phyloP scores from a whole-genome alignment of 2,113 vertebrate genomes.

The Callocephalon fimbriatum region DNA sequence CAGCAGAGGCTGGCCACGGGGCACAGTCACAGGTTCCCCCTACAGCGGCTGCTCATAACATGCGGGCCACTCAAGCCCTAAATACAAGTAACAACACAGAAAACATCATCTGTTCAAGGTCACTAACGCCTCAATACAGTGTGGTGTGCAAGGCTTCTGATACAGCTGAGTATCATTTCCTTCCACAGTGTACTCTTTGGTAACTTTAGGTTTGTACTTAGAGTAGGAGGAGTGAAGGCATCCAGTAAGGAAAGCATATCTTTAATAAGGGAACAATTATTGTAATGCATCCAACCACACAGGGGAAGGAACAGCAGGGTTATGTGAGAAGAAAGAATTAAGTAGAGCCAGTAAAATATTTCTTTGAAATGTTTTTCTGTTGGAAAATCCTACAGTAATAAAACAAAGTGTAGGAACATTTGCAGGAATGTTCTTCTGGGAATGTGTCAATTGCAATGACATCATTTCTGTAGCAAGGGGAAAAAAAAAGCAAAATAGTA shows the following conservation, averaged over 20 bases:
- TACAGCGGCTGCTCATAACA: accelerated
- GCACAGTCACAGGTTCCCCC: accelerated
- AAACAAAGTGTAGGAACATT: background rate
- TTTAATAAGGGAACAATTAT: background rate
- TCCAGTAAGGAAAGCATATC: background rate
- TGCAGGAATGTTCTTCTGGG: background rate
- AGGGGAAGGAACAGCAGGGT: background rate
- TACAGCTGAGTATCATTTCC: background rate
- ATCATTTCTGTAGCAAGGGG: background rate
- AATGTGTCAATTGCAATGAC: background rate
- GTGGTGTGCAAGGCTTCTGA: background rate
- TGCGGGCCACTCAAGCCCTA: accelerated
- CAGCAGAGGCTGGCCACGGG: accelerated
- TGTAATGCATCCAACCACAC: background rate
- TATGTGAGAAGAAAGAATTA: background rate
- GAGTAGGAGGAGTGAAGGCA: background rate
- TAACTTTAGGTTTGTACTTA: background rate
- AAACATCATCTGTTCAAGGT: background rate
- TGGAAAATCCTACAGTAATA: background rate
- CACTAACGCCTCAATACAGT: background rate
- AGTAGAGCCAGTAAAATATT: background rate
- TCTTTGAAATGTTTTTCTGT: background rate
- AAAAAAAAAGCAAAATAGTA: background rate
- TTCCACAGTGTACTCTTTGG: background rate
- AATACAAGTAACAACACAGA: accelerated